phyloP scores from a whole-genome alignment of 2,113 vertebrate species.

The Coryphaenoides rupestris region DNA sequence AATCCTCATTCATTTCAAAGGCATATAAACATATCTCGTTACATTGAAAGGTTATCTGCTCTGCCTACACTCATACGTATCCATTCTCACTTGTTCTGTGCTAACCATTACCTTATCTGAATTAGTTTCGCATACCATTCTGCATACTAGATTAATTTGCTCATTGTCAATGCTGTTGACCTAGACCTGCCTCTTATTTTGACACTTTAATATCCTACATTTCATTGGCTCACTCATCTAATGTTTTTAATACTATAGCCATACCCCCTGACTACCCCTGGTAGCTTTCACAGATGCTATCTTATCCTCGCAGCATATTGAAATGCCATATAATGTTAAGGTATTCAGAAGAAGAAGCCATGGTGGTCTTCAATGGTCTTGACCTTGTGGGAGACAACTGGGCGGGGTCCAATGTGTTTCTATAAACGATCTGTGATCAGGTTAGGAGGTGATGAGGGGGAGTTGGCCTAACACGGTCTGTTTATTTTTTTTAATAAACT shows the following conservation, averaged over 20 bases:
- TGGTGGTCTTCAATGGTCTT: too few relatives aligned
- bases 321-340: constrained; percentile 53
- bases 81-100: too few relatives aligned
- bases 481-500: not conserved
- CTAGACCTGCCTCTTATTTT: not conserved
- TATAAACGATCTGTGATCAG: too few relatives aligned
- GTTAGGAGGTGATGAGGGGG: constrained; percentile 8
- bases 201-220: not conserved
- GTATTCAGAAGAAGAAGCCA: not conserved
- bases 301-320: constrained; percentile 38
- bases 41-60: too few relatives aligned
- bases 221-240: not conserved
- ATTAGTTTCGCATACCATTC: too few relatives aligned
- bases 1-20: constrained; percentile 19
- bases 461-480: constrained; percentile 34
- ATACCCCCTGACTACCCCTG: constrained; percentile 49
- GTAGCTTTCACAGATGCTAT: constrained; percentile 37
- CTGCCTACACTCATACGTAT: too few relatives aligned
- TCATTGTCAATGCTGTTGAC: not conserved
- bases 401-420: not conserved
- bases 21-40: too few relatives aligned
- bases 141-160: too few relatives aligned
- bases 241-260: constrained; percentile 43
- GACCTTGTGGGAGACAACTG: not conserved
- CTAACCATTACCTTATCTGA: too few relatives aligned